Conservation (phyloP, 1,140 invertebrate genomes). For the Phortica variegata region DNA sequence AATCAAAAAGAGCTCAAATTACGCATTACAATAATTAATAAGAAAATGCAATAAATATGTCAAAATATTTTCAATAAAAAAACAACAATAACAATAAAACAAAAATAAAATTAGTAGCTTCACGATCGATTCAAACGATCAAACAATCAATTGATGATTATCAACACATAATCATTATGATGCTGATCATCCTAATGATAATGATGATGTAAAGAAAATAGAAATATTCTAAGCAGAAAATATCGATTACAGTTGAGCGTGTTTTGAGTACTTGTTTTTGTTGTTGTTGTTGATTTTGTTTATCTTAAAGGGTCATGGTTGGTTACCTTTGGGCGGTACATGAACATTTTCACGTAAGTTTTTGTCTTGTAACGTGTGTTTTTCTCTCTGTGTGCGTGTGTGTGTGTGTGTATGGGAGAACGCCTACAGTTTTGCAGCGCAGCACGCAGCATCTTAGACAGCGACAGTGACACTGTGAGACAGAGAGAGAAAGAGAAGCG, state of each 20-base stretch:
- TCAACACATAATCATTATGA: constrained; percentile 27
- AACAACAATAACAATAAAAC: not conserved
- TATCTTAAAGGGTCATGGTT: no score
- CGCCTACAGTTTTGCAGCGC: constrained; percentile 1
- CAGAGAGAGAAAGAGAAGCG: no score
- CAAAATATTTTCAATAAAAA: constrained; percentile 30
- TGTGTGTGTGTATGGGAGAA: constrained; percentile 6
- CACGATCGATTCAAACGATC: constrained; percentile 25
- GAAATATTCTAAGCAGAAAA: constrained; percentile 38
- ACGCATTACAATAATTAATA: constrained; percentile 21
- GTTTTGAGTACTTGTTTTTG: constrained; percentile 17
- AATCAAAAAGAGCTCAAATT: constrained; percentile 30
- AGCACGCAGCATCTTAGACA: not conserved
- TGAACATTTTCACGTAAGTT: not conserved
- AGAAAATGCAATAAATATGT: constrained; percentile 38
- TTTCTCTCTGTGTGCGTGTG: not conserved
- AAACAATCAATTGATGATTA: constrained; percentile 27
- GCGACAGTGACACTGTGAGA: not conserved
- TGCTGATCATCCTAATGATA: no score
- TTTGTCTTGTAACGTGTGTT: constrained; percentile 1
- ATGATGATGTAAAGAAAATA: no score
- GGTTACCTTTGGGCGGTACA: constrained; percentile 10
- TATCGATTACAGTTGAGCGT: constrained; percentile 47
- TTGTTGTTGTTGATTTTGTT: constrained; percentile 12
- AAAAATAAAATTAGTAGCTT: constrained; percentile 29